Conservation (phyloP, 2,797 vertebrate species). For the Alauda arvensis region DNA sequence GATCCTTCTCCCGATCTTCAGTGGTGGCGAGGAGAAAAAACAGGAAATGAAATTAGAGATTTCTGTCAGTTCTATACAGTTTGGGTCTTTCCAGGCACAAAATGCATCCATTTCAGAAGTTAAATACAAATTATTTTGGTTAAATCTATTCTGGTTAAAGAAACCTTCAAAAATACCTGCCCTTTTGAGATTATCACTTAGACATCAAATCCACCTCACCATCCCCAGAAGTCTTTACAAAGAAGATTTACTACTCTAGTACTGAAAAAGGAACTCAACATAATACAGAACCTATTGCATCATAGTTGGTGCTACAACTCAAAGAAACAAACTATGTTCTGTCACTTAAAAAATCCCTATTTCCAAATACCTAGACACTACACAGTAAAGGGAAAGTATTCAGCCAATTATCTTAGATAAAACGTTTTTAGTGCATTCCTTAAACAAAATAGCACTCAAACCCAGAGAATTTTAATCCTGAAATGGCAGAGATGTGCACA, state of each 20-base stretch:
- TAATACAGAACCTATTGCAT: background rate
- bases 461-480: background rate
- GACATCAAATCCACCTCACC: background rate
- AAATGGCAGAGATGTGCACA: slow-evolving; percentile 42
- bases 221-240: background rate
- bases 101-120: background rate
- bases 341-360: background rate
- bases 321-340: background rate
- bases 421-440: background rate
- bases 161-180: background rate
- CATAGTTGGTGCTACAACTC: background rate
- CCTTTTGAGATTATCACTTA: background rate
- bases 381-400: background rate
- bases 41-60: background rate
- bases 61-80: background rate
- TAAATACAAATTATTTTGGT: background rate
- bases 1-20: slow-evolving; percentile 87
- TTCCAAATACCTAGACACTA: background rate
- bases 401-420: background rate
- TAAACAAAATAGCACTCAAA: background rate
- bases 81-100: background rate
- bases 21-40: background rate
- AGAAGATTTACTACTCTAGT: background rate
- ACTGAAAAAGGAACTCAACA: background rate
- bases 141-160: background rate